Base-by-base conservation (phyloP, 1,140 invertebrate species). In the Galleria mellonella region DNA sequence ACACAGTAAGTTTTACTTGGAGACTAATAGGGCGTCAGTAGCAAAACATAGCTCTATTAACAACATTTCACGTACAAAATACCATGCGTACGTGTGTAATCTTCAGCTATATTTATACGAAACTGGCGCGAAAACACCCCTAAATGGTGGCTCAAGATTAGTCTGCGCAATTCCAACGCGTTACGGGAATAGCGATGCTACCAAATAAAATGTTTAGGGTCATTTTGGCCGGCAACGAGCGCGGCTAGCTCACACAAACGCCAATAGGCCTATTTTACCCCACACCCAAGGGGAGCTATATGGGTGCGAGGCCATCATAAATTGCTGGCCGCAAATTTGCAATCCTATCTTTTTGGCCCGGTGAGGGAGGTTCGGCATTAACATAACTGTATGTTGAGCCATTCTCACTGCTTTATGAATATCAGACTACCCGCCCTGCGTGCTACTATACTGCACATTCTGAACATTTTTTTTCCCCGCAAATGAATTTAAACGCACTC, bases 311-410 rank as follows among this genome's bases (percentile, higher is more conserved):
- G 66, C 65, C 67, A 72, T 78, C 79, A 78, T 86, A 87, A 86
- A 86, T 85, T 85, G 73, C 72, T 73, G 62, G 66, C 78, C 74
- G 68, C 79, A 82, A 87, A 87, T 87, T 87, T 86, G 83, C 82
- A 86, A 87, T 87, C 73, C 72, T 81, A 76, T 78, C 78, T 83
- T 70, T 75, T 63, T 51, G 62, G 60, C 45, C 64, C 69, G 57
- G 67, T 69, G 59, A 73, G 70, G 71, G 72, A 67, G 66, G 57
- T 44, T 53, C 45, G 17, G 58, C 71, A 77, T 81, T 81, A 83
- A 81, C 74, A 81, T 84, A 77, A 81, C 72, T 66, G 63, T 71
- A 66, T 61, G 56, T 64, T 61, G 62, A 60, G 58, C 59, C 68
- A 67, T 73, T 69, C 55, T 37, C 35, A 56, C 55, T 65, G 65